Conservation (phyloP, 2,888 invertebrate species). For the Tenthredo amoena region DNA sequence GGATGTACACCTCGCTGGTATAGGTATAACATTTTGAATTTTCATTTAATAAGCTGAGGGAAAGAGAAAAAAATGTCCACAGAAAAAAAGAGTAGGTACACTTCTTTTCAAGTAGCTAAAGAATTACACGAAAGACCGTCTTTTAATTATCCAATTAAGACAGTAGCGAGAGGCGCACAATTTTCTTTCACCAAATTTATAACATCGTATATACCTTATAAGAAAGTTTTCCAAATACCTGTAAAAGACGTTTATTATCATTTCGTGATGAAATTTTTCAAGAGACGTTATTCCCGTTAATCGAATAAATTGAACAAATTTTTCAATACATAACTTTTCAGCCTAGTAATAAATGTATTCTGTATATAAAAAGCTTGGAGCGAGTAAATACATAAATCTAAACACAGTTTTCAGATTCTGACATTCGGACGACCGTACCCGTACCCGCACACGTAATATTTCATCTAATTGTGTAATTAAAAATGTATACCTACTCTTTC, state of each 20-base stretch:
- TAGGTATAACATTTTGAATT: not conserved
- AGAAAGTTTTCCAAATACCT: not conserved
- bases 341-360: not conserved
- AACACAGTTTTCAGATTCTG: not conserved
- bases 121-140: not conserved
- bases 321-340: not conserved
- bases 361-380: not conserved
- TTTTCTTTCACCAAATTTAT: not conserved
- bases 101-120: not conserved
- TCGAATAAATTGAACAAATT: not conserved
- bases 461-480: not conserved
- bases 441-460: not conserved
- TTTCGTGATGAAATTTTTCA: too few species aligned
- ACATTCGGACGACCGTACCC: not conserved
- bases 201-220: not conserved
- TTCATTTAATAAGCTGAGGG: not conserved
- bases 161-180: not conserved
- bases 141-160: not conserved
- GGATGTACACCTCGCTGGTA: not conserved
- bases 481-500: not conserved
- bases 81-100: not conserved
- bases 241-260: too few species aligned
- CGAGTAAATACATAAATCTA: not conserved
- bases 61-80: not conserved
- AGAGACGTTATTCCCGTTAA: not conserved